Evolutionary conservation across 2,888 invertebrate genomes (phyloP).

Genomic region (Eurytoma californica): DNA sequence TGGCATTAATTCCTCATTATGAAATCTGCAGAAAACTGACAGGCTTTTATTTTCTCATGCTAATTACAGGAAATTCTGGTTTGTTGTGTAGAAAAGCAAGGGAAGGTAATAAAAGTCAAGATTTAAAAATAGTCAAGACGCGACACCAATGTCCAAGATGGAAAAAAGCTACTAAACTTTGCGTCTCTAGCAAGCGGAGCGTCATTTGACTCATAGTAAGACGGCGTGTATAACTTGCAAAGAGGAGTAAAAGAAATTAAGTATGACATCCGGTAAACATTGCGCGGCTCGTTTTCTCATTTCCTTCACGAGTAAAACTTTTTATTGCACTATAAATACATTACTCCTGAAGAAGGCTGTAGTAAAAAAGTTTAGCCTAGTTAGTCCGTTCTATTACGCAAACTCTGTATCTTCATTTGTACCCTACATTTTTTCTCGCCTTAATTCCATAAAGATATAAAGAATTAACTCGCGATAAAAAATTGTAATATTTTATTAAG

Average conservation of each 20-base stretch:
- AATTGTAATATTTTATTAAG: not conserved
- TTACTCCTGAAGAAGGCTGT: slow-evolving; percentile 64
- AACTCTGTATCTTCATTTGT: not conserved
- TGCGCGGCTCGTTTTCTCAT: slow-evolving; percentile 38
- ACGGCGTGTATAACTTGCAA: slow-evolving; percentile 14
- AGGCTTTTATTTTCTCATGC: too few species aligned
- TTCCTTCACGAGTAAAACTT: slow-evolving; percentile 53
- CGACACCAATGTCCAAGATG: not conserved
- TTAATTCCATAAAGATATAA: slow-evolving; percentile 2
- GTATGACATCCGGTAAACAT: slow-evolving; percentile 34
- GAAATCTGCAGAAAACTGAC: too few species aligned
- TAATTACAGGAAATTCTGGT: too few species aligned
- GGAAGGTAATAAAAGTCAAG: too few species aligned
- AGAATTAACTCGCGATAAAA: not conserved
- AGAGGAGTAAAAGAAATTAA: slow-evolving; percentile 33
- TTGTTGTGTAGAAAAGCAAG: too few species aligned
- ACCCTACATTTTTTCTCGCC: not conserved
- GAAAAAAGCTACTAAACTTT: slow-evolving; percentile 24
- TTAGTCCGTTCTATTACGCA: slow-evolving; percentile 55
- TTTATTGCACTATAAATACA: slow-evolving; percentile 69
- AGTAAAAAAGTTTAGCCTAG: slow-evolving; percentile 69
- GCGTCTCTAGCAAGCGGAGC: not conserved
- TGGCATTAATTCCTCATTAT: too few species aligned
- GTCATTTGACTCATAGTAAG: slow-evolving; percentile 4
- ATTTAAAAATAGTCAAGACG: too few species aligned